A percentile compares a stretch with the other conserved stretches of the same genome.
Evolutionary conservation across 2,888 invertebrate species (phyloP).

Genomic region (Pseudanteris insignis): DNA sequence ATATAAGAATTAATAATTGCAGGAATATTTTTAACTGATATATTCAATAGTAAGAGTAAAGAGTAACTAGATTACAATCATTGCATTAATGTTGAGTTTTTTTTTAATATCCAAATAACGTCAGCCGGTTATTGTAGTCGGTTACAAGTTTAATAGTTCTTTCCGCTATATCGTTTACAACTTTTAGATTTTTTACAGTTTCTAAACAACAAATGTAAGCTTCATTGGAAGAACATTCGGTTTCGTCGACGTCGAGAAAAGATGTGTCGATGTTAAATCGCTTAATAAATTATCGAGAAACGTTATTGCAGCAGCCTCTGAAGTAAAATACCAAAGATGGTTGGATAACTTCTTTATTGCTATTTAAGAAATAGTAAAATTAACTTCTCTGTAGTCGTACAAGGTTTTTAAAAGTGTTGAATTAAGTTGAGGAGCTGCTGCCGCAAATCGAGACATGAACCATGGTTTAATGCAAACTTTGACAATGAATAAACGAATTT

Average conservation of each 20-base stretch:
- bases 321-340: constrained; percentile 35
- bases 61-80: no score
- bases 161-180: background rate
- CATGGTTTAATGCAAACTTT: constrained; percentile 7
- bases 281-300: constrained; percentile 40
- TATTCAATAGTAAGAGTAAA: no score
- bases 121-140: background rate
- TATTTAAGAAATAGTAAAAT: constrained; percentile 12
- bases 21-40: no score
- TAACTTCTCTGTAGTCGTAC: constrained; percentile 5
- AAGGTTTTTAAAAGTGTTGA: constrained; percentile 38
- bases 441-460: constrained; percentile 28
- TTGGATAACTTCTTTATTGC: constrained; percentile 17
- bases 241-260: no score
- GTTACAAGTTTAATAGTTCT: background rate
- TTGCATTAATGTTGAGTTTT: no score
- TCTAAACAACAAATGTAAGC: background rate
- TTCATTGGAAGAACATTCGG: no score
- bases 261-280: no score
- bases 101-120: no score
- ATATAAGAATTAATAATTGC: no score
- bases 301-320: constrained; percentile 25
- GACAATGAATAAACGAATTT: constrained; percentile 12
- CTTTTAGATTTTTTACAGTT: background rate
- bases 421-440: constrained; percentile 40